Percentiles rank a stretch among this genome's conserved stretches.
Conservation (phyloP, 2,113 vertebrate genomes). For the Zapus hudsonius region DNA sequence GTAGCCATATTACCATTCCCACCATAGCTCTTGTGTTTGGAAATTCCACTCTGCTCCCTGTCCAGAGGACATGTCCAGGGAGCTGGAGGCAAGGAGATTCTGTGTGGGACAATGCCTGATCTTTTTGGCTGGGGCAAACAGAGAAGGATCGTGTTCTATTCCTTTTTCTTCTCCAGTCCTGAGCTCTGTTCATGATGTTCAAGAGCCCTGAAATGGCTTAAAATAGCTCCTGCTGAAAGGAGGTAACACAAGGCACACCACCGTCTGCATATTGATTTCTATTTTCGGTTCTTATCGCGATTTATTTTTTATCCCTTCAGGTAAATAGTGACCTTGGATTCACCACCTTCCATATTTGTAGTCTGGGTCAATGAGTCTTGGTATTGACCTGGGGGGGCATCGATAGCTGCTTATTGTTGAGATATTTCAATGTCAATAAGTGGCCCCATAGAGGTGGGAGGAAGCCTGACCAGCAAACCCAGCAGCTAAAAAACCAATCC, state of each 20-base stretch:
- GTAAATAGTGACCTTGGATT: constrained; percentile 77
- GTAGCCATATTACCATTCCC: not conserved
- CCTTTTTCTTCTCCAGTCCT: constrained; percentile 29
- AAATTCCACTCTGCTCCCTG: not conserved
- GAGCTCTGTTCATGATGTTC: not conserved
- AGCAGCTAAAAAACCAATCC: constrained; percentile 53
- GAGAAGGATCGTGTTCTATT: not conserved
- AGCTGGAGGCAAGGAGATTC: not conserved
- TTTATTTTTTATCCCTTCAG: constrained; percentile 76
- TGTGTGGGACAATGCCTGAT: too few relatives aligned
- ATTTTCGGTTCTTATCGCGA: constrained; percentile 76
- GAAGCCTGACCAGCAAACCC: not conserved
- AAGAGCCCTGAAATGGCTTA: constrained; percentile 42
- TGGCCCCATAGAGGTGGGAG: fast-evolving
- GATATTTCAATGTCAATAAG: not conserved
- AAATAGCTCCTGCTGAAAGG: constrained; percentile 60
- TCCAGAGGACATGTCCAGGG: not conserved
- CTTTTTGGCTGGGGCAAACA: constrained; percentile 1
- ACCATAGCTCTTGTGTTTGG: not conserved
- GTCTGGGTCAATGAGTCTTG: constrained; percentile 64
- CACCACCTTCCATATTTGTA: constrained; percentile 63
- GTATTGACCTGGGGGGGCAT: constrained; percentile 54
- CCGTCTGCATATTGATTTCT: constrained; percentile 55
- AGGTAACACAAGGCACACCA: constrained; percentile 5
- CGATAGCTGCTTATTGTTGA: constrained; percentile 60